Base-by-base conservation (phyloP, 2,888 invertebrate genomes). In the Empis stercorea region DNA sequence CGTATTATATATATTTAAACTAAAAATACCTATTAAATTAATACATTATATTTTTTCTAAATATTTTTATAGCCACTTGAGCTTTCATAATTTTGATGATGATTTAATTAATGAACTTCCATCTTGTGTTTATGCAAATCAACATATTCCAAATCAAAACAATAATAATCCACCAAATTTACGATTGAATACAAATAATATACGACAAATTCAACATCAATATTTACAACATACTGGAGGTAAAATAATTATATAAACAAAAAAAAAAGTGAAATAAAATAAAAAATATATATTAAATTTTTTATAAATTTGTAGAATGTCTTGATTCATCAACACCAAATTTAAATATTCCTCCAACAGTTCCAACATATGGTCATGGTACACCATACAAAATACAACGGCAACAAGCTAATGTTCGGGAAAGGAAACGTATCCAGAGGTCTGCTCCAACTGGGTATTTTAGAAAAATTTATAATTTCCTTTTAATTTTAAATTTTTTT, bases 341-440 rank as follows among this genome's bases (percentile, higher is more conserved):
- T 47, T 50, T 56, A 54, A 57, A 51, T 30, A 41, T 57, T 10
- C 47, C 55, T 13, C 43, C 55, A 49, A 40, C 42, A 34, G 43
- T 30, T 20, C 32, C 14, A 42, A 41, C 9, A 40, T 17, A 6
- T 42, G 30, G 32, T 6, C 52, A 51, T 36, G 49, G 49, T 14
- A 41, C 62, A 16, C 64, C 62, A 6, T 92, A 91, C 70, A 79
- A 89, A 60, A 85, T 91, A 53, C 92, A 93, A 68, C 56, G 66
- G 20, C 89, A 91, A 57, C 89, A 95, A 3, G 92, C 96, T 50
- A 96, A 95, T 72, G 89, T 96, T 55, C 80, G 97, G 57, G 97
- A 97, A 73, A 78, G 96, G 67, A 89, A 94, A 76, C 83, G 96
- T 66, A 96, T 97, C 95, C 86, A 96, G 81, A 92, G 92, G 85